phyloP scores from a whole-genome alignment of 2,888 invertebrate genomes.

The Lumbricus terrestris region DNA sequence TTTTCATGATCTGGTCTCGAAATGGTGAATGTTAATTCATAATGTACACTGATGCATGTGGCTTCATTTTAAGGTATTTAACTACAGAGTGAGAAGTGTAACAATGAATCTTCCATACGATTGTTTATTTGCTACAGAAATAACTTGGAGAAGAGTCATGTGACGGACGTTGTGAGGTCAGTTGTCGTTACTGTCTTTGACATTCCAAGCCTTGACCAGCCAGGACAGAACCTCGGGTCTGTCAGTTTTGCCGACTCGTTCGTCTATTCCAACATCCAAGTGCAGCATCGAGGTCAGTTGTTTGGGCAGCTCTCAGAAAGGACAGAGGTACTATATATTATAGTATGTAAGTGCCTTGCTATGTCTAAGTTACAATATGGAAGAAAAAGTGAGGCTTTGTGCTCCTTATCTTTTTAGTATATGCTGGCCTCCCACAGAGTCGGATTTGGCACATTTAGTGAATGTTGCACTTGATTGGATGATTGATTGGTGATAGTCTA shows the following conservation, averaged over 20 bases:
- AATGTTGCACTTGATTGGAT: too few relatives aligned
- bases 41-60: neutral
- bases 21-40: neutral
- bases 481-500: too few relatives aligned
- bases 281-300: slow-evolving; percentile 41
- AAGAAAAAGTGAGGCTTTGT: too few relatives aligned
- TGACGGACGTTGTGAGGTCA: neutral
- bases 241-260: slow-evolving; percentile 53
- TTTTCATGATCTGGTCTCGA: neutral
- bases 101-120: neutral
- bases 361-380: too few relatives aligned
- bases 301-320: neutral
- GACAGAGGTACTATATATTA: neutral
- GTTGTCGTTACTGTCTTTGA: slow-evolving; percentile 43
- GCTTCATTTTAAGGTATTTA: neutral
- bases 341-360: too few relatives aligned
- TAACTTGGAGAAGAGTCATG: neutral
- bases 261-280: slow-evolving; percentile 48
- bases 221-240: slow-evolving; percentile 43
- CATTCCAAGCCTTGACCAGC: slow-evolving; percentile 43
- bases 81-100: neutral
- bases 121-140: neutral
- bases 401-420: too few relatives aligned
- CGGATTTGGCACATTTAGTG: too few relatives aligned
- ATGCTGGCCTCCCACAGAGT: too few relatives aligned